Evolutionary conservation across 1,140 invertebrate species (phyloP), one percentile per base, ranked within the genome.

Genomic region (Drosophila busckii): DNA sequence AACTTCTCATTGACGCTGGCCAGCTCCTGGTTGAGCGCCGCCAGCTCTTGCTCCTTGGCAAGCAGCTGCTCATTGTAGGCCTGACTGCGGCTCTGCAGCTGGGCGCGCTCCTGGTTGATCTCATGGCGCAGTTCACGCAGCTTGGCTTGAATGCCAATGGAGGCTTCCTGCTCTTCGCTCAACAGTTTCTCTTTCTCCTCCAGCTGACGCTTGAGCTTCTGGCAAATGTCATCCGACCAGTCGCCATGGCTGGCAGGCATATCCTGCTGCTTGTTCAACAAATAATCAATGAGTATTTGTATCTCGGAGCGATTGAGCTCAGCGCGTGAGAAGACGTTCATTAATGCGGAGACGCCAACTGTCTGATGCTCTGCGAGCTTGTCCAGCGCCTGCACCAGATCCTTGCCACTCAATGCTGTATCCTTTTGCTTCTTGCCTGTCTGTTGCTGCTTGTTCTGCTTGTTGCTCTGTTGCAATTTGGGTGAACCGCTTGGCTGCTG

Each of bases 191-290:
- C 94, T 66, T 93, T 93, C 50, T 96, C 94, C 4, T 93, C 92
- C 2, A 97, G 88, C 84, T 97, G 95, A 61, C 95, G 96, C 76
- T 94, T 95, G 54, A 97, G 75, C 73, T 95, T 93, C 40, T 94
- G 92, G 16, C 95, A 90, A 0, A 94, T 94, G 87, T 97, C 95
- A 32, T 94, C 95, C 23, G 93, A 93, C 95, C 96, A 97, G 65
- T 96, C 94, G 12, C 93, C 92, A 58, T 94, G 91, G 49, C 93
- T 90, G 0, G 89, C 89, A 1, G 92, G 91, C 62, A 92, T 92
- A 70, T 94, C 94, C 75, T 94, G 92, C 84, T 95, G 94, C 78
- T 95, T 96, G 87, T 96, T 96, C 17, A 97, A 88, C 32, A 97
- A 89, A 45, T 94, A 91, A 86, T 97, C 95, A 71, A 96, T 96